Base-by-base conservation (phyloP, 1,140 invertebrate genomes). In the Achatina immaculata region DNA sequence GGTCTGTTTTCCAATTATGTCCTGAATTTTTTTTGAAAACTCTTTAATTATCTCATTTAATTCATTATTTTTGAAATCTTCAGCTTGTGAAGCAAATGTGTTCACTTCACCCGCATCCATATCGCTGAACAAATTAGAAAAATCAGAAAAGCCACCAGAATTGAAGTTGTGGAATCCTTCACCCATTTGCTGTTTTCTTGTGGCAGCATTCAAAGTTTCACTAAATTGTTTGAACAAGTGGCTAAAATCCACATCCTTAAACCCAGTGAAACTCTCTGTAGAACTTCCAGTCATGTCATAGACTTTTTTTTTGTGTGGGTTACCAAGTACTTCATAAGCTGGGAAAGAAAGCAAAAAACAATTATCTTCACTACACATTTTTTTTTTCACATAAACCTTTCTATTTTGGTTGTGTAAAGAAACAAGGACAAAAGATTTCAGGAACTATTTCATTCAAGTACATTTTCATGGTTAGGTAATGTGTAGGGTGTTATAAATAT, bases 321-420 rank as follows among this genome's bases (percentile, higher is more conserved):
- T 98, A 71, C 95, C 96, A 42, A 99, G 91, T 28, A 96, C 94
- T 93, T 99, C 98, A 92, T 99, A 99, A 1, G 98, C 98, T 93
- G 85, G 42, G 89, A 87, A 72, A 68, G 58, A 74, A 80, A 80
- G 69, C 58, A 65, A 65, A 38, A 71, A 58, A 66, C 1, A n/a
- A n/a, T n/a, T n/a, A n/a, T n/a, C n/a, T n/a, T n/a, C n/a, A n/a
- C n/a, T n/a, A n/a, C n/a, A n/a, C n/a, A n/a, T n/a, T n/a, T n/a
- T n/a, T n/a, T n/a, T n/a, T n/a, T n/a, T n/a, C n/a, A n/a, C n/a
- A n/a, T n/a, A n/a, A n/a, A n/a, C n/a, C n/a, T n/a, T n/a, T n/a
- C n/a, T n/a, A n/a, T n/a, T n/a, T n/a, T n/a, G n/a, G n/a, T n/a
- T n/a, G n/a, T n/a, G n/a, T n/a, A n/a, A n/a, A n/a, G n/a, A n/a